Base-by-base conservation (phyloP, 2,888 invertebrate genomes). In the Cephus nigrinus region DNA sequence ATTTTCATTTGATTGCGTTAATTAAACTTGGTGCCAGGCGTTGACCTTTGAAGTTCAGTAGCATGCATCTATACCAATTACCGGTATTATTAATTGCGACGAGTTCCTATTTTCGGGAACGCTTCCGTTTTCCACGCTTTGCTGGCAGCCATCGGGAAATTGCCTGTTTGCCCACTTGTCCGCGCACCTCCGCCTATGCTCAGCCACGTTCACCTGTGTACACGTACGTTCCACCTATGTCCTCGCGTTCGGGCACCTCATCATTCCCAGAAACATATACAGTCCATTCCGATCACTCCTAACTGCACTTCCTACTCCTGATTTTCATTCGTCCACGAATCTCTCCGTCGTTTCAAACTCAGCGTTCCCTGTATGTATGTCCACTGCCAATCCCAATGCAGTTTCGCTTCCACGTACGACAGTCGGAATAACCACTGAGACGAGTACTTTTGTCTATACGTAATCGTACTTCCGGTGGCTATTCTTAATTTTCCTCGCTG, bases 1-100 rank as follows among this genome's bases (percentile, higher is more conserved):
- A 90, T 89, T 89, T 89, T 89, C 90, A 90, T 90, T 89, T 85
- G 89, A 88, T 88, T 87, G 87, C 88, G 86, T 88, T 90, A 88
- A 87, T 88, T 88, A 88, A 87, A 88, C 86, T 84, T 82, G 81
- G 82, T 82, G 78, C 79, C 83, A 82, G 81, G 78, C 85, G 84
- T 87, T 88, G 88, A 89, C 89, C 89, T 89, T 89, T 86, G 87
- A 88, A 85, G 86, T 86, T 86, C 86, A 83, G 80, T 86, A 80
- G 81, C 84, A 84, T 84, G 86, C 83, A 82, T 80, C 82, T 79
- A 83, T 84, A 81, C 84, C 83, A 86, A 86, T 87, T 87, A 86
- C 82, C 86, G 84, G 84, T 83, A 82, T 87, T 86, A 86, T 86
- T 86, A 88, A 88, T 83, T 31, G 73, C 72, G 73, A 69, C 72